phyloP scores from a whole-genome alignment of 2,888 invertebrate species.

The Sphaerophoria taeniata region DNA sequence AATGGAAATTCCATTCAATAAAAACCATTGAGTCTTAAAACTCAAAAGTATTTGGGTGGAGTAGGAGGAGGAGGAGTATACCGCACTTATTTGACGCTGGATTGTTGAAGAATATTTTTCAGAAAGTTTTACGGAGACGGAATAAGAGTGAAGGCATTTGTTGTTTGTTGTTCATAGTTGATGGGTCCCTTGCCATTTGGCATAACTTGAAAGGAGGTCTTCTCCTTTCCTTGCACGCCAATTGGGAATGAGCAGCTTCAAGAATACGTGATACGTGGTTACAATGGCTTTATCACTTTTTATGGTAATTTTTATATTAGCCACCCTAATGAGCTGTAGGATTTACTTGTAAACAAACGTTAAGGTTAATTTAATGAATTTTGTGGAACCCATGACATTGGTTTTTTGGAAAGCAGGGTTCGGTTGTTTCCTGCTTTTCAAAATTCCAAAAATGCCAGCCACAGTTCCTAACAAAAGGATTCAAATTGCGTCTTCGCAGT shows the following conservation, averaged over 20 bases:
- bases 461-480: too few species aligned
- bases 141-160: neutral
- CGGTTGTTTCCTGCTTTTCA: too few species aligned
- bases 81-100: neutral
- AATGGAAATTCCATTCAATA: conserved; percentile 43
- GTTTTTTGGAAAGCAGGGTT: too few species aligned
- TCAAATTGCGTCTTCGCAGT: too few species aligned
- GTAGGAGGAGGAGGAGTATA: neutral
- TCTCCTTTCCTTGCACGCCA: too few species aligned
- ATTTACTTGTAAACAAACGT: too few species aligned
- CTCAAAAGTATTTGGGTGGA: neutral
- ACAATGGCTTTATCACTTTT: neutral
- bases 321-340: conserved; percentile 7
- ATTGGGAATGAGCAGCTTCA: conserved; percentile 6
- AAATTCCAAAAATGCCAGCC: too few species aligned
- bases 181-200: too few species aligned
- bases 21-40: conserved; percentile 43
- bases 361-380: too few species aligned
- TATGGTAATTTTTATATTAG: conserved; percentile 27
- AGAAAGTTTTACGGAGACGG: conserved; percentile 11
- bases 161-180: too few species aligned
- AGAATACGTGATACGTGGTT: neutral
- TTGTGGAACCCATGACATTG: too few species aligned
- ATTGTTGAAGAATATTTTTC: conserved; percentile 4
- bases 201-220: too few species aligned